Base-by-base conservation (phyloP, 2,113 vertebrate species). In the Pelodiscus sinensis region DNA sequence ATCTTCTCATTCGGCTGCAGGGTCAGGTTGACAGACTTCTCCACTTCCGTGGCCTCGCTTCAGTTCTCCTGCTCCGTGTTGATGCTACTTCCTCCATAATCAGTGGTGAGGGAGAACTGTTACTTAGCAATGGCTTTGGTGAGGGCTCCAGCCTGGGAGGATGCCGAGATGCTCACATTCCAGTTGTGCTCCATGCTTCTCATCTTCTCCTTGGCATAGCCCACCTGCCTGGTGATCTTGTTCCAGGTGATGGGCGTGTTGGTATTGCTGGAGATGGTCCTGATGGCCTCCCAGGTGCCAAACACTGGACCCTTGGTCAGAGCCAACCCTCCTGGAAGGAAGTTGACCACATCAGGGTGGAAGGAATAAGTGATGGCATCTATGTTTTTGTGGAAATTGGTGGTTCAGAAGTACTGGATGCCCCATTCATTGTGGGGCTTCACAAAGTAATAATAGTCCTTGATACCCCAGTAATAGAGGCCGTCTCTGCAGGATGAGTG, bases 261-360 rank as follows among this genome's bases (percentile, higher is more conserved):
- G 3, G 86, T 81, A 75, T 92, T 86, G 65, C 89, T 87, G 73
- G 10, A 24, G 50, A 89, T 92, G 82, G 86, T 92, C 19, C 85
- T 81, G 38, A 85, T 85, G 54, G 62, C 73, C 44, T 75, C 54
- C 91, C 91, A 92, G 24, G 50, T 71, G 18, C 86, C 86, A 24
- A 56, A 89, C 29, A 60, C 52, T 56, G 91, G 24, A 2, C 91
- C 86, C 22, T 79, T 52, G 12, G 54, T 81, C 22, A 88, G 12
- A 27, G 52, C 71, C 15, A 92, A 27, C 4, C 82, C 91, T 5
- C 91, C 91, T 9, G 91, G 91, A 0, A 89, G 75, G 29, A 92
- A 92, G 62, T 75, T 81, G 81, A 81, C 8, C 51, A 92, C 56
- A 54, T 44, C 79, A 25, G 86, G 62, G 58, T 92, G 60, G 60